Evolutionary conservation across 2,888 invertebrate genomes (phyloP).

Genomic region (Chymomyza procnemis): DNA sequence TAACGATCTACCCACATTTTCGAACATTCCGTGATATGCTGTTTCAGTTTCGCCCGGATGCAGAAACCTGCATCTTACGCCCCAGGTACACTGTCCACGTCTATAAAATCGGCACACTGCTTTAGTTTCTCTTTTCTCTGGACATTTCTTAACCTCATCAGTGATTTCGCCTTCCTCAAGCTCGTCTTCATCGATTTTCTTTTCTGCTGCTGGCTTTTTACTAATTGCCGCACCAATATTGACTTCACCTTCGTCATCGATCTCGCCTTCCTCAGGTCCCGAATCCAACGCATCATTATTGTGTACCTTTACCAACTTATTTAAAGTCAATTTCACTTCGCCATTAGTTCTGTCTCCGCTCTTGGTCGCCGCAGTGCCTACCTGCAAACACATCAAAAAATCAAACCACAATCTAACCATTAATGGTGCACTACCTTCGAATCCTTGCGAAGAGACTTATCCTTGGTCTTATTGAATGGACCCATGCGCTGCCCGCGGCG

Average conservation of each 20-base stretch:
- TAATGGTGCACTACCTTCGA: too few species aligned
- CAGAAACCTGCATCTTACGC: slow-evolving; percentile 95
- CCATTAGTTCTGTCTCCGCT: slow-evolving; percentile 26
- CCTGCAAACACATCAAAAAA: too few species aligned
- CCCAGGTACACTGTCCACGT: slow-evolving; percentile 97
- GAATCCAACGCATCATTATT: slow-evolving; percentile 90
- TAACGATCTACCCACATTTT: slow-evolving; percentile 87
- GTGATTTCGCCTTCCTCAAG: slow-evolving; percentile 92
- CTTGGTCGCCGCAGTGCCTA: slow-evolving; percentile 8
- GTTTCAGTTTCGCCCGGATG: slow-evolving; percentile 98
- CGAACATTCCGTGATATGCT: slow-evolving; percentile 96
- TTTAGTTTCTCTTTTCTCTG: slow-evolving; percentile 91
- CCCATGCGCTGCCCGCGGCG: slow-evolving; percentile 16
- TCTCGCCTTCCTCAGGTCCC: slow-evolving; percentile 80
- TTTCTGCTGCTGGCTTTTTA: slow-evolving; percentile 11
- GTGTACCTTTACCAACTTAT: slow-evolving; percentile 81
- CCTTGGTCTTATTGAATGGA: background rate
- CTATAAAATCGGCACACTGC: slow-evolving; percentile 96
- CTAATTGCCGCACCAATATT: slow-evolving; percentile 4
- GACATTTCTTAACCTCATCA: slow-evolving; percentile 91
- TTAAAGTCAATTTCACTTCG: slow-evolving; percentile 42
- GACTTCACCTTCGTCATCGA: slow-evolving; percentile 72
- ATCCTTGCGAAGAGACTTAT: background rate
- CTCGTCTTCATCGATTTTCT: slow-evolving; percentile 80
- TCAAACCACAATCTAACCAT: background rate